A percentile compares a stretch with the other conserved stretches of the same genome.
Conservation (phyloP, 2,797 vertebrate genomes). For the Nannoperca obscura region DNA sequence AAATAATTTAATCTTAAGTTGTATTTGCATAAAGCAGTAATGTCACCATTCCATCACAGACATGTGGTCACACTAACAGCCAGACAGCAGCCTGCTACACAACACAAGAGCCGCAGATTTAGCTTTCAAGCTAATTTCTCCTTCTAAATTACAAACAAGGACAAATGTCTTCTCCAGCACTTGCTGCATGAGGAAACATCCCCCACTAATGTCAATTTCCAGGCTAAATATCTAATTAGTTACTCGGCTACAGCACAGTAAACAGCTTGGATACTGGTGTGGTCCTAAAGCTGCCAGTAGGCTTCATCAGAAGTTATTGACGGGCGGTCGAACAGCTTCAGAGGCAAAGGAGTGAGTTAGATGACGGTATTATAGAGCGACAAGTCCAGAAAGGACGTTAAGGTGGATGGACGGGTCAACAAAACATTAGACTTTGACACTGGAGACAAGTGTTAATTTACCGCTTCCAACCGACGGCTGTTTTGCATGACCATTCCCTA, state of each 20-base stretch:
- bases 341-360: background rate
- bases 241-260: background rate
- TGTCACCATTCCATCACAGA: background rate
- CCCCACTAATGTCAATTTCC: background rate
- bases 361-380: background rate
- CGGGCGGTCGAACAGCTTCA: background rate
- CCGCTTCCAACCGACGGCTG: background rate
- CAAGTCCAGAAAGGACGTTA: background rate
- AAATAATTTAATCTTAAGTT: background rate
- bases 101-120: background rate
- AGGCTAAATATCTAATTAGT: background rate
- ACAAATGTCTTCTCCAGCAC: constrained; percentile 3
- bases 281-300: background rate
- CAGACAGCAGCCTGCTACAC: constrained; percentile 17
- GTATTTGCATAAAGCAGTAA: constrained; percentile 8
- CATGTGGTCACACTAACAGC: constrained; percentile 4
- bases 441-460: background rate
- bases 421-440: background rate
- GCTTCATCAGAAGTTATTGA: background rate
- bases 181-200: constrained; percentile 11
- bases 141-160: background rate
- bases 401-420: background rate
- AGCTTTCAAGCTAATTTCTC: constrained; percentile 1
- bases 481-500: background rate
- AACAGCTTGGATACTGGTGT: background rate